Base-by-base conservation (phyloP, 2,888 invertebrate genomes). In the Tiliacea aurago region DNA sequence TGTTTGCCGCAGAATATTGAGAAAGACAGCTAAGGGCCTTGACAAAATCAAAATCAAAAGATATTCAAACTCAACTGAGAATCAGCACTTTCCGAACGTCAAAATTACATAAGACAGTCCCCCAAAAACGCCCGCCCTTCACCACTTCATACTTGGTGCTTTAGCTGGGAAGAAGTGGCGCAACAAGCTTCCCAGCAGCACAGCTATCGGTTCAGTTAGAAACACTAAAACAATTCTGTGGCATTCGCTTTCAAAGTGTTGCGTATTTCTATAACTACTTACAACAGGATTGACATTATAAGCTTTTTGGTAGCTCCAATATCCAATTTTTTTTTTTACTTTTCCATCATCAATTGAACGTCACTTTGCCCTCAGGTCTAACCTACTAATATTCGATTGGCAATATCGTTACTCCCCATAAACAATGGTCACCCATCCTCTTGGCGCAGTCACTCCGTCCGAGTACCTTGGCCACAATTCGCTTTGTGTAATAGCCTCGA, bases 401-500 rank as follows among this genome's bases (percentile, higher is more conserved):
- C 28, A 56, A 43, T 56, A n/a, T 33, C 11, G 1, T 41, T 2
- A 51, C 28, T 67, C 23, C 5, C 47, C 10, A 59, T 9, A 11
- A 51, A 56, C 23, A 56, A 59, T 18, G 68, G 28, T 33, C 69
- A 68, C 37, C 10, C 37, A 41, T 61, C 53, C 11, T 43, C 28
- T 15, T 37, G 11, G 15, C 33, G 59, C n/a, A 61, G 75, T 75
- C 59, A 61, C 33, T 49, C 23, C 15, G 4, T 4, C n/a, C 20
- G 58, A 37, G 11, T 13, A 28, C n/a, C 4, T 43, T 45, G 23
- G 15, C 70, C 41, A 23, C 70, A 77, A 69, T 75, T 59, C 33
- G 5, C 45, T 73, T 73, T 73, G 49, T 80, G 55, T 41, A 23
- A 61, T 56, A 20, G 23, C 23, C n/a, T 41, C n/a, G 13, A 9